Evolutionary conservation across 2,797 vertebrate genomes (phyloP).

Genomic region (Mus spretus): DNA sequence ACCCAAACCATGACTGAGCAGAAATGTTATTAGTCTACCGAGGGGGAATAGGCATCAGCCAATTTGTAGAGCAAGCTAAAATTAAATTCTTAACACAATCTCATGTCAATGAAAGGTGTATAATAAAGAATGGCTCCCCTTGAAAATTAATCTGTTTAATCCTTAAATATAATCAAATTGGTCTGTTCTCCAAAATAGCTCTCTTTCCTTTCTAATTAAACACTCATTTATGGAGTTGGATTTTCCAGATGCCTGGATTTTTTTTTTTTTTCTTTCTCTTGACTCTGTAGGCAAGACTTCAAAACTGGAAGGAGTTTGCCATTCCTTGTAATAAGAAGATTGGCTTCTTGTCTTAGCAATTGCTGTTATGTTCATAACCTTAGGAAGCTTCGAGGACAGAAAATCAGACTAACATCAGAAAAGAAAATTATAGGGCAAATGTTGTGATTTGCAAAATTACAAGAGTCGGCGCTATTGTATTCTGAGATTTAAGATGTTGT

Average conservation of each 20-base stretch:
- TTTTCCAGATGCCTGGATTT: constrained; percentile 73
- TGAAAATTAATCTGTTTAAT: constrained; percentile 73
- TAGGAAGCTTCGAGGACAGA: constrained; percentile 34
- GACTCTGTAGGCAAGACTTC: constrained; percentile 52
- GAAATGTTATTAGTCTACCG: constrained; percentile 44
- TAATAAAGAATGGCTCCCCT: constrained; percentile 76
- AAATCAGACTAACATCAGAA: constrained; percentile 60
- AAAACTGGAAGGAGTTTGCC: constrained; percentile 18
- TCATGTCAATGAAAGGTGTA: constrained; percentile 68
- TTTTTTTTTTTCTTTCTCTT: not conserved
- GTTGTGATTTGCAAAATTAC: constrained; percentile 14
- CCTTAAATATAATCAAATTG: constrained; percentile 78
- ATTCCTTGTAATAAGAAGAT: constrained; percentile 54
- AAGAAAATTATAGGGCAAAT: constrained; percentile 57
- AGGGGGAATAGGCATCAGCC: not conserved
- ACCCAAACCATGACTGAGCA: constrained; percentile 62
- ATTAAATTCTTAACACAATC: constrained; percentile 65
- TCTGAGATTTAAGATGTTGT: not conserved
- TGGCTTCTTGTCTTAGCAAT: constrained; percentile 62
- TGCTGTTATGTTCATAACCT: constrained; percentile 45
- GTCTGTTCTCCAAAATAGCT: constrained; percentile 64
- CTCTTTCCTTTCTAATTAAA: constrained; percentile 69
- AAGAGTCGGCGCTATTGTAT: not conserved
- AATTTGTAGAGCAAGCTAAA: constrained; percentile 72
- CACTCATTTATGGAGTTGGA: constrained; percentile 50